phyloP scores from a whole-genome alignment of 2,797 vertebrate species.

The Salmo trutta region DNA sequence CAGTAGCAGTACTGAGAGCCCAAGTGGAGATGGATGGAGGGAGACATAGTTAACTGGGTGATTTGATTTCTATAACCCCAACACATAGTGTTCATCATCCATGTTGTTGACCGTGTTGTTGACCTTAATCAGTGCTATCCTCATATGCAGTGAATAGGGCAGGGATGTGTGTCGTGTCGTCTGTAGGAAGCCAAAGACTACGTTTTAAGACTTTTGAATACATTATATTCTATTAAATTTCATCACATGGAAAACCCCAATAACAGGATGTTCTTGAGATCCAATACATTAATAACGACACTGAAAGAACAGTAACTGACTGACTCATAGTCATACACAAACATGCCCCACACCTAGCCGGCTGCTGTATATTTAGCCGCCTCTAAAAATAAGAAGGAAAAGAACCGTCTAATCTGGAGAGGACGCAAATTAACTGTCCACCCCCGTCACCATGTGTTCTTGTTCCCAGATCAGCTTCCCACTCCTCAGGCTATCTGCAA shows the following conservation, averaged over 20 bases:
- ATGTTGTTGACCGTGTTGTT: background rate
- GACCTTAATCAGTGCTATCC: background rate
- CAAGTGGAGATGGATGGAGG: constrained; percentile 9
- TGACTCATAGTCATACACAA: constrained; percentile 1
- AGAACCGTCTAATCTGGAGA: constrained; percentile 42
- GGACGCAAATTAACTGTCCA: constrained; percentile 19
- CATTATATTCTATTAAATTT: background rate
- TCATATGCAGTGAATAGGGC: background rate
- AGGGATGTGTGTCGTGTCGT: background rate
- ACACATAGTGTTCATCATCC: background rate
- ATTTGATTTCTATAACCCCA: background rate
- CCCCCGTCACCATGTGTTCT: constrained; percentile 13
- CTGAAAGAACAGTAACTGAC: background rate
- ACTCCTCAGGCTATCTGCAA: constrained; percentile 19
- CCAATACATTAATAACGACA: background rate
- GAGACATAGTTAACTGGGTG: constrained; percentile 1
- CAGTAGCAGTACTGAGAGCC: constrained; percentile 2
- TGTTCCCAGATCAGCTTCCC: constrained; percentile 29
- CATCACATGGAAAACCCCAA: background rate
- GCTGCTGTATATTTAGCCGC: constrained; percentile 35
- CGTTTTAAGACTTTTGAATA: background rate
- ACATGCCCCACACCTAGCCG: constrained; percentile 17
- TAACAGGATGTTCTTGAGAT: background rate
- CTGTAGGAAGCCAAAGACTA: background rate
- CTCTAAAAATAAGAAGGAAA: constrained; percentile 46